Evolutionary conservation across 2,888 invertebrate species (phyloP).

Genomic region (Coenonympha arcania): DNA sequence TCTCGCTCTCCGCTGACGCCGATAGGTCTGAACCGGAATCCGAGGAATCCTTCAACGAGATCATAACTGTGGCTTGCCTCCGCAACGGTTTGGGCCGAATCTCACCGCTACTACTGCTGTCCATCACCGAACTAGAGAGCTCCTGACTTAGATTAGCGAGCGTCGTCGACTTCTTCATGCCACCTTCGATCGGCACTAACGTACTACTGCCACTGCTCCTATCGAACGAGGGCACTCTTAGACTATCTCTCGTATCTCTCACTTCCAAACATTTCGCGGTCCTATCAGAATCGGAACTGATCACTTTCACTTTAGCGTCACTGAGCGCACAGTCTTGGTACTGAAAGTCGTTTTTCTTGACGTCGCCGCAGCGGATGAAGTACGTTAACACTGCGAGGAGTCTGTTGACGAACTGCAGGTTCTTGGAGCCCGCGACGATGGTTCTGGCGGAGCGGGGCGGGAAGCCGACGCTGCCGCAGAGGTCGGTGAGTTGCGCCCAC

Average conservation of each 20-base stretch:
- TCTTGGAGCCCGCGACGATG: slow-evolving; percentile 80
- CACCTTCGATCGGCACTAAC: slow-evolving; percentile 45
- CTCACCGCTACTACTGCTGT: slow-evolving; percentile 36
- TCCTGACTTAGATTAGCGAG: slow-evolving; percentile 50
- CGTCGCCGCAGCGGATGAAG: slow-evolving; percentile 87
- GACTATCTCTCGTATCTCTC: slow-evolving; percentile 28
- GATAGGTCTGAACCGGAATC: slow-evolving; percentile 57
- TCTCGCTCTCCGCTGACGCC: slow-evolving; percentile 48
- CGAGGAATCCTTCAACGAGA: slow-evolving; percentile 45
- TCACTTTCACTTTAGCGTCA: slow-evolving; percentile 49
- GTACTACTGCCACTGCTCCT: slow-evolving; percentile 44
- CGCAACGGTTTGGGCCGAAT: slow-evolving; percentile 41
- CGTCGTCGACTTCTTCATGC: slow-evolving; percentile 53
- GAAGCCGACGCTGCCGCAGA: slow-evolving; percentile 88
- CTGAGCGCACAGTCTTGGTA: slow-evolving; percentile 48
- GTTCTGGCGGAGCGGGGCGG: slow-evolving; percentile 86
- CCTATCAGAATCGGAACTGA: slow-evolving; percentile 30
- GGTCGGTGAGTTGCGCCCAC: slow-evolving; percentile 91
- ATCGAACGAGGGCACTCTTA: slow-evolving; percentile 43
- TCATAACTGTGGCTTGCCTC: slow-evolving; percentile 50
- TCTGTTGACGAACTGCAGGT: slow-evolving; percentile 79
- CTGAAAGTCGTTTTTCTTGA: slow-evolving; percentile 69
- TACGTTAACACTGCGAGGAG: slow-evolving; percentile 87
- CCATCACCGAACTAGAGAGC: slow-evolving; percentile 53
- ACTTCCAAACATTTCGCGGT: slow-evolving; percentile 30